phyloP scores from a whole-genome alignment of 2,113 vertebrate genomes.

The Harpagus bidentatus region DNA sequence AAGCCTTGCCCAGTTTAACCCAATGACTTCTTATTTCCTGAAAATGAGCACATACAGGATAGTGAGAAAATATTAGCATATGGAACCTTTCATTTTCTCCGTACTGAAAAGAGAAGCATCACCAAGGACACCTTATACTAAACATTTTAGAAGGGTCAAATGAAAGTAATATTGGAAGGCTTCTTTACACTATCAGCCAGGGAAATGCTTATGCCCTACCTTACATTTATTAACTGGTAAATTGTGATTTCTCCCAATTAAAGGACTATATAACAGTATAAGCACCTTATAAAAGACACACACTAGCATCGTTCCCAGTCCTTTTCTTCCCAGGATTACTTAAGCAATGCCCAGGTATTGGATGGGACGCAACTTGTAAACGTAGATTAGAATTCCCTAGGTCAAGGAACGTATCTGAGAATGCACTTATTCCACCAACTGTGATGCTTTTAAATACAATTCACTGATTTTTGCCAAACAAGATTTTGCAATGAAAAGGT shows the following conservation, averaged over 20 bases:
- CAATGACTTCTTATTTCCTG: background rate
- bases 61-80: background rate
- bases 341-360: background rate
- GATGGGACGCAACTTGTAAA: background rate
- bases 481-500: background rate
- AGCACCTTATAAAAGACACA: background rate
- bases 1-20: background rate
- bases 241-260: background rate
- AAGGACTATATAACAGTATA: background rate
- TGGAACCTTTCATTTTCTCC: background rate
- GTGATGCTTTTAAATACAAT: background rate
- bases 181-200: background rate
- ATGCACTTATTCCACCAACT: background rate
- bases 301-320: background rate
- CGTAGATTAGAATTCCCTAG: background rate
- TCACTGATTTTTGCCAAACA: background rate
- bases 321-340: background rate
- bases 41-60: background rate
- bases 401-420: background rate
- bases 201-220: background rate
- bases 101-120: background rate
- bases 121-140: background rate
- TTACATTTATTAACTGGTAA: background rate
- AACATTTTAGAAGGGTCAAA: background rate
- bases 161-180: background rate